Evolutionary conservation across 2,888 invertebrate genomes (phyloP), one percentile per base, ranked within the genome.

Genomic region (Thalpophila matura): DNA sequence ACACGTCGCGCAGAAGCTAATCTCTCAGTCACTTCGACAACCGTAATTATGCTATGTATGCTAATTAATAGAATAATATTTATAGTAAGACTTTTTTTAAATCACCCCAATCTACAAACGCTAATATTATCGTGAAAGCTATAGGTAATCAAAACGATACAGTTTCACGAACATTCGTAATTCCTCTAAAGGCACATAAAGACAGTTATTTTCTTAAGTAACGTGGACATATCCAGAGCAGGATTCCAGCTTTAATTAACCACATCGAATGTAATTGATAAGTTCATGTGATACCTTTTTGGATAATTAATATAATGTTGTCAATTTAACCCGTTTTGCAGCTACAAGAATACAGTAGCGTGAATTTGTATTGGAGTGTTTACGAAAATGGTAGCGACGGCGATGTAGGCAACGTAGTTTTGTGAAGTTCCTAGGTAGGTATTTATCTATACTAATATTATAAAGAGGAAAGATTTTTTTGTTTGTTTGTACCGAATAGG

Each of bases 231-330:
- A 68, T 74, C 37, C 74, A 62, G 74, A 57, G 55, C 75, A 62
- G 62, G 61, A 72, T 67, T 60, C 68, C 72, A 55, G 43, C 75
- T 57, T 83, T 84, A 84, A 83, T 83, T 79, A 83, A 82, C 68
- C 65, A 65, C 72, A 68, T 69, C 71, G 65, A 72, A 68, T 74
- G 74, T 75, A 78, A 79, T 79, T 80, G 77, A 78, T 80, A 79
- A 83, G 72, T 73, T 63, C 73, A 80, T 67, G 65, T 67, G 80
- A 77, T 82, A 79, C 64, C 54, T 59, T 72, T 70, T 64, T 20
- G 45, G 58, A 65, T 61, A 77, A 77, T 79, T 75, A 76, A 79
- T 63, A 59, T 53, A 20, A 29, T 43, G 42, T 43, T 58, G 16
- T 56, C 33, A 47, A 59, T 42, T 57, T 49, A 12, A 38, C 55